A percentile compares a stretch with the other conserved stretches of the same genome.
Evolutionary conservation across 2,113 vertebrate genomes (phyloP).

Genomic region (Toxotes jaculatrix): DNA sequence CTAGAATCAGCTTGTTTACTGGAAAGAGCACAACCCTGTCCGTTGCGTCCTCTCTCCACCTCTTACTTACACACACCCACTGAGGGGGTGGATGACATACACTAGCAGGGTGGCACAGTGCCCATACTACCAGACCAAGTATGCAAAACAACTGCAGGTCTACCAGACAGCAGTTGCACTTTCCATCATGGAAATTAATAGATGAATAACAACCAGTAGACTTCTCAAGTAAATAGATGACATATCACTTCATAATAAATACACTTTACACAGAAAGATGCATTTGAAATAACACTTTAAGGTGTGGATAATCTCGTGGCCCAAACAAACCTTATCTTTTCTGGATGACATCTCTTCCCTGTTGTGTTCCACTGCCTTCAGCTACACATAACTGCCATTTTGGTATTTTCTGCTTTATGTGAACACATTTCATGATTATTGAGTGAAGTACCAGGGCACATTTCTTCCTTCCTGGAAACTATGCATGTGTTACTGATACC

Average conservation of each 20-base stretch:
- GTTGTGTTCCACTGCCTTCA: background rate
- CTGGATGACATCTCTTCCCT: background rate
- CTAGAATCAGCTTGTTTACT: constrained; percentile 36
- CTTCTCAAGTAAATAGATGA: background rate
- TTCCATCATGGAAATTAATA: background rate
- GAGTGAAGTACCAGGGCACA: background rate
- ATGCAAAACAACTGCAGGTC: constrained; percentile 1
- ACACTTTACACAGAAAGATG: background rate
- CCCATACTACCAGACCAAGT: background rate
- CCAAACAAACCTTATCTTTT: background rate
- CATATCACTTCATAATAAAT: background rate
- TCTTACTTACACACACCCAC: background rate
- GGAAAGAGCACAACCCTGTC: constrained; percentile 36
- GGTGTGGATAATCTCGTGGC: background rate
- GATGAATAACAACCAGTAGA: background rate
- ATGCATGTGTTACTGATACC: no score
- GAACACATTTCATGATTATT: no score
- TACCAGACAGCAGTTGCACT: background rate
- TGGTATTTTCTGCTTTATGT: background rate
- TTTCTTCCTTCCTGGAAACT: background rate
- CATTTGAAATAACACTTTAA: background rate
- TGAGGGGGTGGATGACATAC: background rate
- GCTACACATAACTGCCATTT: background rate
- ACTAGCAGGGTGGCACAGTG: background rate
- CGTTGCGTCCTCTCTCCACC: background rate